phyloP scores from a whole-genome alignment of 2,797 vertebrate genomes.

The Tenualosa ilisha region DNA sequence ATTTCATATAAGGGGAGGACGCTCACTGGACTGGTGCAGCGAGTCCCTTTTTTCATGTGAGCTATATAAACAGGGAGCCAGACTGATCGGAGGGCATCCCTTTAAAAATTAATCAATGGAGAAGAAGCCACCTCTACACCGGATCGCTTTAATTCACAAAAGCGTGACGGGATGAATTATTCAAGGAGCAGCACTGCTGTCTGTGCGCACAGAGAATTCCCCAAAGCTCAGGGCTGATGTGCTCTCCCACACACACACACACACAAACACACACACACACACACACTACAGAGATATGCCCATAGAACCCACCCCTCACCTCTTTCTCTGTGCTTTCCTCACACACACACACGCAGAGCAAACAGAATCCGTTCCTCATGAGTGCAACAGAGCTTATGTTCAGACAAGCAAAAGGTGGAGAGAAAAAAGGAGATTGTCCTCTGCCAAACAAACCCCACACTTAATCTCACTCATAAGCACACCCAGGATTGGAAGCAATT shows the following conservation, averaged over 20 bases:
- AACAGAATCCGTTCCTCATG: neutral
- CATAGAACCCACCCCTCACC: neutral
- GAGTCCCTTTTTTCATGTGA: conserved; percentile 52
- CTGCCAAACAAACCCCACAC: neutral
- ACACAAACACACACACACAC: neutral
- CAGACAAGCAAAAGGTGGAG: neutral
- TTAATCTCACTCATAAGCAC: conserved; percentile 10
- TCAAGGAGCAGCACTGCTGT: conserved; percentile 48
- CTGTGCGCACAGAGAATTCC: conserved; percentile 1
- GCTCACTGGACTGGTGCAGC: conserved; percentile 46
- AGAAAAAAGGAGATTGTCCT: neutral
- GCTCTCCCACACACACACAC: neutral
- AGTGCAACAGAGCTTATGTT: neutral
- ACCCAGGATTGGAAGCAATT: neutral
- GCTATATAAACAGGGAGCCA: conserved; percentile 55
- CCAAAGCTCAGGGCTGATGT: neutral
- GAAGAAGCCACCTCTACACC: conserved; percentile 47
- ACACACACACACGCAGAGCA: neutral
- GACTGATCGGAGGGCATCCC: conserved; percentile 59
- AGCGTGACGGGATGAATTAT: conserved; percentile 68
- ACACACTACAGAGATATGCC: neutral
- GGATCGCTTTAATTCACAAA: conserved; percentile 70
- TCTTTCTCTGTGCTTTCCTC: no score
- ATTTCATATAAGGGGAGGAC: conserved; percentile 45
- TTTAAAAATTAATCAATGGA: conserved; percentile 73